Evolutionary conservation across 2,797 vertebrate species (phyloP).

Genomic region (Sebastes oblongus): DNA sequence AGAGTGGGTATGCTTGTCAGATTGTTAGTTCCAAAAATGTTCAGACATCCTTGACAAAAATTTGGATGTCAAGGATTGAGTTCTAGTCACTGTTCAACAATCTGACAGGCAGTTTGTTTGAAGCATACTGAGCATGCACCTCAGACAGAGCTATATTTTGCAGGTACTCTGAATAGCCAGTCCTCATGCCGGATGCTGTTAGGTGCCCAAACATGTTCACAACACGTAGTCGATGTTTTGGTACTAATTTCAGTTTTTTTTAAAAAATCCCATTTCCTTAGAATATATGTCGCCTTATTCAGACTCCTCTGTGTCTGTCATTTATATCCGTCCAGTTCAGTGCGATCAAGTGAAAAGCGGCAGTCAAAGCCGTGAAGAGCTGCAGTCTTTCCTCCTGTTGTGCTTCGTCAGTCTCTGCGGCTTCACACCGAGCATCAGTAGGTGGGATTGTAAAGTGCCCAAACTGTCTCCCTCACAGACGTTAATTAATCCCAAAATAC

Average conservation of each 20-base stretch:
- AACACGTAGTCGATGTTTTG: not conserved
- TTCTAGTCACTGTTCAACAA: not conserved
- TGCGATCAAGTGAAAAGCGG: constrained; percentile 20
- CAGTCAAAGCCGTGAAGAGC: constrained; percentile 32
- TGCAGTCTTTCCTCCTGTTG: constrained; percentile 27
- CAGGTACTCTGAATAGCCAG: not conserved
- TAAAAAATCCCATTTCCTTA: not conserved
- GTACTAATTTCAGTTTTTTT: not conserved
- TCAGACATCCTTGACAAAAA: not conserved
- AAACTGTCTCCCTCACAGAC: constrained; percentile 31
- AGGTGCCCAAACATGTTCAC: not conserved
- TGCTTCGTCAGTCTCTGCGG: not conserved
- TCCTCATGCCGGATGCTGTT: not conserved
- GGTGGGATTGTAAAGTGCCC: constrained; percentile 4
- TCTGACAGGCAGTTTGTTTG: not conserved
- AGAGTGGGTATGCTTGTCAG: not conserved
- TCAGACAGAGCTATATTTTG: not conserved
- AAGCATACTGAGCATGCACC: not conserved
- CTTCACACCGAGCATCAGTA: constrained; percentile 25
- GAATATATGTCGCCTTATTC: not conserved
- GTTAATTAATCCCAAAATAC: constrained; percentile 56
- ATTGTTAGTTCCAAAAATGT: not conserved
- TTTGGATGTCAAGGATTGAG: not conserved
- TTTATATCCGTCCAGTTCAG: constrained; percentile 7
- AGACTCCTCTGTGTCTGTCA: constrained; percentile 2